Percentiles rank a stretch among this genome's conserved stretches.
Conservation (phyloP, 2,888 invertebrate species). For the Drosophila quinaria region DNA sequence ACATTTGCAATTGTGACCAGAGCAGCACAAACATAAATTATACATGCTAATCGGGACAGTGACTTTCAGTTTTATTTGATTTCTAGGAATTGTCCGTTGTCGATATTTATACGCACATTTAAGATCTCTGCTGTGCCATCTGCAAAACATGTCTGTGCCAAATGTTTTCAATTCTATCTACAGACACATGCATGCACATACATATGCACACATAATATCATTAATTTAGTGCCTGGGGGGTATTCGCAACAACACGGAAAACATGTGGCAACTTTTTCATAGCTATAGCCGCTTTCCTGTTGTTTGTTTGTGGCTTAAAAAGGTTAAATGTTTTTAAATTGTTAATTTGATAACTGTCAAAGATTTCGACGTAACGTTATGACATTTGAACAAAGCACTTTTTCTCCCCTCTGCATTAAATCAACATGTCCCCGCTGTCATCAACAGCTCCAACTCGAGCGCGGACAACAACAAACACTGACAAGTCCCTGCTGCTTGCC, state of each 20-base stretch:
- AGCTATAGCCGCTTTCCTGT: conserved; percentile 5
- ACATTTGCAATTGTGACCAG: conserved; percentile 32
- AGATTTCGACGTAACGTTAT: conserved; percentile 55
- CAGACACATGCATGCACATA: conserved; percentile 3
- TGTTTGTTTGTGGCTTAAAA: conserved; percentile 23
- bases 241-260: conserved; percentile 34
- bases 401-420: conserved; percentile 42
- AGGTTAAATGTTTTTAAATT: conserved; percentile 72
- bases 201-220: conserved; percentile 40
- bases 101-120: conserved; percentile 8
- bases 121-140: conserved; percentile 12
- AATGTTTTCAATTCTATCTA: conserved; percentile 40
- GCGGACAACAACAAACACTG: conserved; percentile 3
- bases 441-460: conserved; percentile 5
- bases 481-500: conserved; percentile 25
- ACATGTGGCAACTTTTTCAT: conserved; percentile 34
- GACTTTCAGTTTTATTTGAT: conserved; percentile 23
- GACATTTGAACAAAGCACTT: conserved; percentile 66
- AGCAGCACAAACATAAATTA: conserved; percentile 32
- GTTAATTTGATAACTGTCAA: conserved; percentile 67
- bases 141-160: conserved; percentile 35
- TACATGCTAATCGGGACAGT: conserved; percentile 37
- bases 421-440: conserved; percentile 23
- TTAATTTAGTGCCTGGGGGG: conserved; percentile 50
- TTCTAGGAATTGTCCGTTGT: conserved; percentile 2